Evolutionary conservation across 2,888 invertebrate species (phyloP).

Genomic region (Iselma pallidipennis): DNA sequence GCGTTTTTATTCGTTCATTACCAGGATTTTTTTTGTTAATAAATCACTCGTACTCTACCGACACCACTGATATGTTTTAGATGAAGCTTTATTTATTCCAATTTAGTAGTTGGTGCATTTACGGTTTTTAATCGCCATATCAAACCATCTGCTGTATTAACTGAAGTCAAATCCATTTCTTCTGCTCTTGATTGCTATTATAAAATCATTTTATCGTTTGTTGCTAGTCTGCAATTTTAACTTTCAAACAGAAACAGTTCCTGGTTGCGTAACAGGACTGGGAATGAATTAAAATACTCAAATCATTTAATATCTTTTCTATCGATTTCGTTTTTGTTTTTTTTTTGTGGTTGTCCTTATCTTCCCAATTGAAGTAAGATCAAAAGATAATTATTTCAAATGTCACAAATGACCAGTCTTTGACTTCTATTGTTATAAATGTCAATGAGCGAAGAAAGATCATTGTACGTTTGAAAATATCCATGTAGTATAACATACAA

Average conservation of each 20-base stretch:
- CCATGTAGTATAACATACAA: background rate
- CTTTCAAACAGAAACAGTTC: background rate
- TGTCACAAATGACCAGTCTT: background rate
- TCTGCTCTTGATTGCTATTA: background rate
- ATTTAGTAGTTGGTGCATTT: background rate
- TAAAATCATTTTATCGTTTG: background rate
- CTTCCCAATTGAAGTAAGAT: no score
- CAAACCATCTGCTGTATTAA: background rate
- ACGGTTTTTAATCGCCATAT: background rate
- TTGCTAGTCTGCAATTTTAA: background rate
- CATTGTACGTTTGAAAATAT: conserved; percentile 1
- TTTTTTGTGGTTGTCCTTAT: background rate
- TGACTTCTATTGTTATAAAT: background rate
- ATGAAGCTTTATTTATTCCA: background rate
- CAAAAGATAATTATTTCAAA: no score
- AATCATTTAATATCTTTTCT: background rate
- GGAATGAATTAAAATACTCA: background rate
- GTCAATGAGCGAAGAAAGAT: conserved; percentile 3
- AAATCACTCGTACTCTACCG: no score
- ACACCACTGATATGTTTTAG: background rate
- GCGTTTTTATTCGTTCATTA: no score
- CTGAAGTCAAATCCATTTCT: background rate
- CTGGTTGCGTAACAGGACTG: background rate
- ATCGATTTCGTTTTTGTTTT: background rate
- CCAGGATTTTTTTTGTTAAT: no score